Base-by-base conservation (phyloP, 2,797 vertebrate species). In the Protosalanx chinensis region DNA sequence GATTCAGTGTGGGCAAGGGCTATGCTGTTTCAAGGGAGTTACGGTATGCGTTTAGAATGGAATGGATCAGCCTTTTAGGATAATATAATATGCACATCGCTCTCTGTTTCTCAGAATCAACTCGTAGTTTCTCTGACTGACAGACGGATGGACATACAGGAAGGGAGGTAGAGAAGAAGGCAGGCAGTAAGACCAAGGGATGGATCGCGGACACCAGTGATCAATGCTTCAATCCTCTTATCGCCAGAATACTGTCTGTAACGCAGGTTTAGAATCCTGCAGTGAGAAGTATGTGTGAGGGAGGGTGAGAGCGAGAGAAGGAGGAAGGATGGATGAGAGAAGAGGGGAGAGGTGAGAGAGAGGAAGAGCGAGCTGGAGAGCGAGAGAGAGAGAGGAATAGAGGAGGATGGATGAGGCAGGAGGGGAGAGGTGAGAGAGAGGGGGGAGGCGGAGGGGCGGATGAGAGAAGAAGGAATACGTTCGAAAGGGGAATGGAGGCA, bases 201-300 rank as follows among this genome's bases (percentile, higher is more conserved):
- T 81, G 81, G 85, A 81, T 16, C 18, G 15, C 51, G 18, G 18
- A n/a, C 15, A 16, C 15, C 51, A 56, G 51, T 56, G 51, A 85
- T 89, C 85, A 85, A 87, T 86, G 82, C 82, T 79, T 78, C 81
- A 85, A 79, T 85, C 83, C 81, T 32, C 84, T 88, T 86, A 86
- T 84, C 85, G 79, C 77, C 78, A 80, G 77, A 82, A 77, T 33
- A 78, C 71, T 79, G 81, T 77, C 78, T 77, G 70, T 86, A 77
- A 79, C 75, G 71, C 80, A 71, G 72, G 80, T 59, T 81, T 79
- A 82, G 81, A 82, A 74, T 72, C 78, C 76, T 72, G 70, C 74
- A 78, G 77, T 80, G 79, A 79, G 67, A 61, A 15, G 69, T 49
- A 59, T 71, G 69, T 53, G 29, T 41, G 68, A 63, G 60, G 63